A percentile compares a stretch with the other conserved stretches of the same genome.
Conservation (phyloP, 2,797 vertebrate species). For the Thalassophryne amazonica region DNA sequence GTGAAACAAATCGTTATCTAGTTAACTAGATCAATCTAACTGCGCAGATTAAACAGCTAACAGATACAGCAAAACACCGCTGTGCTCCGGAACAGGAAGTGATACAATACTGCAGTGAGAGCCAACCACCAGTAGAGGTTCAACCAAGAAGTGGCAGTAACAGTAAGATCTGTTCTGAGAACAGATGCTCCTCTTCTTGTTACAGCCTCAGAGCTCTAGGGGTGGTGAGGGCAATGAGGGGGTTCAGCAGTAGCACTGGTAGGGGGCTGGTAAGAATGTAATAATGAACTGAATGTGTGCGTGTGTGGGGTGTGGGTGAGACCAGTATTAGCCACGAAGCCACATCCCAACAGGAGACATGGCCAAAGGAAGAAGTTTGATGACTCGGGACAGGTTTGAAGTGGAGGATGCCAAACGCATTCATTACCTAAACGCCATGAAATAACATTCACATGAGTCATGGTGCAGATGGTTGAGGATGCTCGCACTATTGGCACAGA, state of each 20-base stretch:
- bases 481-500: slow-evolving; percentile 18
- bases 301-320: slow-evolving; percentile 24
- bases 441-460: slow-evolving; percentile 60
- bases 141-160: no score
- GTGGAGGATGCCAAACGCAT: slow-evolving; percentile 24
- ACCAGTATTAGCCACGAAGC: slow-evolving; percentile 43
- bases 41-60: no score
- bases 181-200: slow-evolving; percentile 68
- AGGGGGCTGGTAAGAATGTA: slow-evolving; percentile 19
- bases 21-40: no score
- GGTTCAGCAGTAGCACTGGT: neutral
- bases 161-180: slow-evolving; percentile 42
- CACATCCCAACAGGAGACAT: slow-evolving; percentile 52
- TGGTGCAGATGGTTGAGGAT: slow-evolving; percentile 49
- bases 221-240: slow-evolving; percentile 3
- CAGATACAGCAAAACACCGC: no score
- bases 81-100: no score
- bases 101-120: no score
- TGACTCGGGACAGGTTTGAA: slow-evolving; percentile 36
- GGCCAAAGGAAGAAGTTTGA: slow-evolving; percentile 27
- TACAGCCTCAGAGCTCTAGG: slow-evolving; percentile 58
- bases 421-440: slow-evolving; percentile 53
- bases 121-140: no score
- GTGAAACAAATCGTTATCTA: no score
- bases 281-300: slow-evolving; percentile 32